phyloP scores from a whole-genome alignment of 2,888 invertebrate species.

The Barypeithes pellucidus region DNA sequence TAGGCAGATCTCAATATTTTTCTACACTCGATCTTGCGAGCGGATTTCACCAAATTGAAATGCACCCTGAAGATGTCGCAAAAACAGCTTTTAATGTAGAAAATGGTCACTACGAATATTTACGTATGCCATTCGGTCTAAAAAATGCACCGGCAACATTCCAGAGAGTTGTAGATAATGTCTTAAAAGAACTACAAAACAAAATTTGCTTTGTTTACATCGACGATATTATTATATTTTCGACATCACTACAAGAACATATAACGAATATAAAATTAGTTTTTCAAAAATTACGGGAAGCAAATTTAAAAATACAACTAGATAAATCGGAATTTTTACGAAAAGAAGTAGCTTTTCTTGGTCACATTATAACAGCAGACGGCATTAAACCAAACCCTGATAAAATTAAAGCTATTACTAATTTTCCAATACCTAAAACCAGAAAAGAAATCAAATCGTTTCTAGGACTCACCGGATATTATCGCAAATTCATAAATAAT shows the following conservation, averaged over 20 bases:
- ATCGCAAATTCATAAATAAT: slow-evolving; percentile 53
- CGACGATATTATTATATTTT: slow-evolving; percentile 57
- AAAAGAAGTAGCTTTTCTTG: slow-evolving; percentile 52
- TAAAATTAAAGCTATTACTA: slow-evolving; percentile 52
- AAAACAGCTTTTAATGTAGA: slow-evolving; percentile 60
- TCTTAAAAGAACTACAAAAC: slow-evolving; percentile 53
- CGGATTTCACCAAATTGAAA: slow-evolving; percentile 62
- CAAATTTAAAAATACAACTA: slow-evolving; percentile 55
- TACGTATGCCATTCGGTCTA: slow-evolving; percentile 60
- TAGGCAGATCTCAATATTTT: slow-evolving; percentile 58
- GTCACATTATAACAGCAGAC: slow-evolving; percentile 54
- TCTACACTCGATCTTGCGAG: slow-evolving; percentile 57
- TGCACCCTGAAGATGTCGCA: slow-evolving; percentile 51
- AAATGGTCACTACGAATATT: slow-evolving; percentile 58
- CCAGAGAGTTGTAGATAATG: slow-evolving; percentile 58
- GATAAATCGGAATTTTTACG: slow-evolving; percentile 54
- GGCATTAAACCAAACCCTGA: slow-evolving; percentile 55
- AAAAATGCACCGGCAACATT: slow-evolving; percentile 60
- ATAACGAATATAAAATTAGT: slow-evolving; percentile 52
- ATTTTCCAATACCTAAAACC: slow-evolving; percentile 55
- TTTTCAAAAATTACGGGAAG: slow-evolving; percentile 52
- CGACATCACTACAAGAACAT: slow-evolving; percentile 54
- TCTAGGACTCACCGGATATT: slow-evolving; percentile 54
- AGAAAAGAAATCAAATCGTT: slow-evolving; percentile 56
- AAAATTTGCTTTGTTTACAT: slow-evolving; percentile 57